phyloP scores from a whole-genome alignment of 2,888 invertebrate species.

The Rhingia rostrata region DNA sequence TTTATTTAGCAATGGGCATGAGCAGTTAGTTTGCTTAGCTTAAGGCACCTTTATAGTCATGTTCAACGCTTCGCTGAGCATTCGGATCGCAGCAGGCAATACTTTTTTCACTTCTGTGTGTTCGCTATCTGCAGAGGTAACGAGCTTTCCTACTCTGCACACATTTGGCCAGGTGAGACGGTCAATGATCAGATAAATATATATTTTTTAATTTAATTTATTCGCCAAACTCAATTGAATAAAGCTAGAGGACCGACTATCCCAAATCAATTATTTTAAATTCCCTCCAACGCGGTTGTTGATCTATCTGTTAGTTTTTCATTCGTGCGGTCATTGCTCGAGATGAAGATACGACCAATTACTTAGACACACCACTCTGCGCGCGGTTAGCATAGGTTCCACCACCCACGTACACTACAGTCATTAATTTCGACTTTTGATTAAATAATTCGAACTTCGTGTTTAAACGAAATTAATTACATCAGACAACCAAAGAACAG shows the following conservation, averaged over 20 bases:
- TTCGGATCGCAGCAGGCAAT: constrained; percentile 36
- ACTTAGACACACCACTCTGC: neutral
- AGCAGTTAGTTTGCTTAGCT: constrained; percentile 20
- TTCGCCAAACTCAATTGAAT: neutral
- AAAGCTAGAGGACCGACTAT: no score
- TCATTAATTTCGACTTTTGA: constrained; percentile 4
- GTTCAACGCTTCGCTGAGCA: constrained; percentile 43
- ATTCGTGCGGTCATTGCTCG: neutral
- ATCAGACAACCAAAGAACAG: neutral
- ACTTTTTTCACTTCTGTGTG: neutral
- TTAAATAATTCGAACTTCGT: constrained; percentile 7
- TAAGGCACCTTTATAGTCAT: constrained; percentile 4
- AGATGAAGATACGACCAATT: constrained; percentile 6
- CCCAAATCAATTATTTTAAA: constrained; percentile 2
- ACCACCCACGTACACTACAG: neutral
- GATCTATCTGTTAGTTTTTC: neutral
- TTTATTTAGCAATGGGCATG: constrained; percentile 32
- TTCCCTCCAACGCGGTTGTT: neutral
- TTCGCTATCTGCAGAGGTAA: constrained; percentile 24
- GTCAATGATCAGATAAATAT: constrained; percentile 51
- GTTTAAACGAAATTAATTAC: constrained; percentile 23
- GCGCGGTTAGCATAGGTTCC: neutral
- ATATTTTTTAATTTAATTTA: constrained; percentile 48
- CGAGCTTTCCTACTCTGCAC: constrained; percentile 31
- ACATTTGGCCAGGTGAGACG: constrained; percentile 59